phyloP scores from a whole-genome alignment of 1,140 invertebrate genomes.

The Steinernema khuongi region DNA sequence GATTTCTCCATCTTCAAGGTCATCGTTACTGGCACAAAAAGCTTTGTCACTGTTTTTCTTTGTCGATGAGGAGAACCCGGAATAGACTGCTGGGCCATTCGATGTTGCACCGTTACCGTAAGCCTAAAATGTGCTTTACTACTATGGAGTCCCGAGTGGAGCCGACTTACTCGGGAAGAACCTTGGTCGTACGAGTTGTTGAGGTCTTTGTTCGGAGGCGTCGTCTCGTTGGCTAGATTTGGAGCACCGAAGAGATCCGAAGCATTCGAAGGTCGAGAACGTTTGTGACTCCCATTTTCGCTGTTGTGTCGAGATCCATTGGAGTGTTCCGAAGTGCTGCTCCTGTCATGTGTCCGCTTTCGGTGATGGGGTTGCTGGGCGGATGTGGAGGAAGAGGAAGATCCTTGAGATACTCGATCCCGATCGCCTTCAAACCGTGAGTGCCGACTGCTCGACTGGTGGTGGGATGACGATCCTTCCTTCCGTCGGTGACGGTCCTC shows the following conservation, averaged over 20 bases:
- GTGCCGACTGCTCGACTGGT: neutral
- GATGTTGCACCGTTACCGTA: neutral
- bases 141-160: neutral
- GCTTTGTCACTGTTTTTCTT: neutral
- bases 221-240: neutral
- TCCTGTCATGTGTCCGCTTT: neutral
- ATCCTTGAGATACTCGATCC: neutral
- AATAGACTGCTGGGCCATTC: neutral
- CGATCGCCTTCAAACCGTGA: neutral
- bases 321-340: neutral
- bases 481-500: constrained; percentile 6
- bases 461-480: neutral
- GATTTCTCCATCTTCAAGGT: constrained; percentile 13
- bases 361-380: constrained; percentile 3
- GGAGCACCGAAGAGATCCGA: neutral
- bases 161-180: neutral
- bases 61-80: neutral
- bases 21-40: neutral
- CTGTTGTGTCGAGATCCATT: neutral
- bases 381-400: neutral
- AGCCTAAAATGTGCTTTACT: neutral
- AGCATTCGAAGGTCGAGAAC: neutral
- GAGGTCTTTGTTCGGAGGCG: neutral
- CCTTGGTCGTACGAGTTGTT: neutral
- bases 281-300: neutral